Base-by-base conservation (phyloP, 2,113 vertebrate species). In the Hiodon tergisus region DNA sequence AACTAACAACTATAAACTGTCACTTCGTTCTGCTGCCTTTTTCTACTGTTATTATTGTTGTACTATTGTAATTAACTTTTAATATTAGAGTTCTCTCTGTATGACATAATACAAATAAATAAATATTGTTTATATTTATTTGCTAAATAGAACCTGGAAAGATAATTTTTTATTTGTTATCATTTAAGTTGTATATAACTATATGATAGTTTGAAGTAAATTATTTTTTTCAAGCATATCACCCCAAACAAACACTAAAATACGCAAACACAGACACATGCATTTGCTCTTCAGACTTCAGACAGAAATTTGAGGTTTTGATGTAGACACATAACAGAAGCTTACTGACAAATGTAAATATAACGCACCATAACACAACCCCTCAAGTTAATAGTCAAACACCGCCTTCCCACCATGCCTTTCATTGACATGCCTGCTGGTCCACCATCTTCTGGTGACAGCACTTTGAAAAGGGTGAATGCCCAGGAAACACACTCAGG, bases 1-100 rank as follows among this genome's bases (percentile, higher is more conserved):
- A 78, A 81, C 74, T 78, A 73, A 74, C 73, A 63, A 61, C 17
- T 69, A 8, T 60, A 47, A 77, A 77, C 72, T 66, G 66, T 51
- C 46, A 11, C 70, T 59, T 76, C 74, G 81, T 87, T 80, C 80
- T 88, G 81, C 83, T 90, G 76, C 65, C 50, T 31, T 50, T 68
- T 76, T 81, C 80, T 86, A 63, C 74, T 84, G 75, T 78, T 87
- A 83, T 74, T 83, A 76, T 83, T 85, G 84, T 88, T 78, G 83
- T 84, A 78, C 58, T 78, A 74, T 84, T 86, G 61, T 63, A 67
- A 31, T 78, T 80, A 77, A 85, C 79, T 83, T 81, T 86, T 87
- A 67, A 80, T 84, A 69, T 82, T 86, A 69, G 77, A 76, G 81
- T 85, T 83, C 74, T 85, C 86, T 86, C 86, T 78, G 80, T 79